phyloP scores from a whole-genome alignment of 2,888 invertebrate genomes.

The Xestia ashworthii region DNA sequence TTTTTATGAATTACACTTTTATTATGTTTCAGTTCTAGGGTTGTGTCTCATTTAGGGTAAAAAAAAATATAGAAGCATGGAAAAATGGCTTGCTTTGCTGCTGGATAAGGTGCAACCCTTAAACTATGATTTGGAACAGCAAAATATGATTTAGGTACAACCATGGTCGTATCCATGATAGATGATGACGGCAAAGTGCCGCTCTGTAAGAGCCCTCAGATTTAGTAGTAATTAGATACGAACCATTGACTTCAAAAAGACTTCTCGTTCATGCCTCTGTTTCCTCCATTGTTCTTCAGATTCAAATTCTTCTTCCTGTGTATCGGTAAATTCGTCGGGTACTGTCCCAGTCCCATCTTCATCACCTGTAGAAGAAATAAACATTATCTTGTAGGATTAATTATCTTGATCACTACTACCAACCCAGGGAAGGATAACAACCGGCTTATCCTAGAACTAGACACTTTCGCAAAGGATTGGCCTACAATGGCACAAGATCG shows the following conservation, averaged over 20 bases:
- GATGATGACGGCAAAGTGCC: background rate
- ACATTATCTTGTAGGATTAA: background rate
- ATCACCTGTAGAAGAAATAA: slow-evolving; percentile 75
- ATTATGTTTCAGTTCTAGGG: background rate
- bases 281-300: slow-evolving; percentile 95
- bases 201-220: background rate
- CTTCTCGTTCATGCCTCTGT: slow-evolving; percentile 95
- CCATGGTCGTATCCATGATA: no score
- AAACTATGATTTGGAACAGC: background rate
- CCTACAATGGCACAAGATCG: no score
- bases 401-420: background rate
- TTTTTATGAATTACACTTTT: background rate
- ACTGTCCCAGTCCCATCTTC: slow-evolving; percentile 77
- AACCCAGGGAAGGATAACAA: background rate
- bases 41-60: background rate
- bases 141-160: background rate
- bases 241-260: slow-evolving; percentile 92
- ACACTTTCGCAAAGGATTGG: no score
- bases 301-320: slow-evolving; percentile 93
- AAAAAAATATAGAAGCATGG: no score
- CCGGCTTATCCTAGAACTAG: background rate
- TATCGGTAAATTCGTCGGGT: slow-evolving; percentile 77
- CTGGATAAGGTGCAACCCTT: background rate
- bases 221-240: slow-evolving; percentile 9
- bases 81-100: no score